Base-by-base conservation (phyloP, 2,113 vertebrate genomes). In the Sapajus apella region DNA sequence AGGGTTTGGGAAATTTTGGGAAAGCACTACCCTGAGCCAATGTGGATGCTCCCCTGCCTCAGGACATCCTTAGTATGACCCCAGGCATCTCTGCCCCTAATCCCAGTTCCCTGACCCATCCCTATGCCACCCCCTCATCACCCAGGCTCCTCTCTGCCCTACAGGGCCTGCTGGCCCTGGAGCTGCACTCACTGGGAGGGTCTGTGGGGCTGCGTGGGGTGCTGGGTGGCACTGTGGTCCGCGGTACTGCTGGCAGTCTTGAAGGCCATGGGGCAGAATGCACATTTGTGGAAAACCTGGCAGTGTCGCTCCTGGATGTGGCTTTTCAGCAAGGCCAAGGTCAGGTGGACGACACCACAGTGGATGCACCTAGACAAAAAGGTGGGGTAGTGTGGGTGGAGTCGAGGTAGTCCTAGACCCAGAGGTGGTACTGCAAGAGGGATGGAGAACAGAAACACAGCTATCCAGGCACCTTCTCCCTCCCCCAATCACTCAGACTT, bases 241-340 rank as follows among this genome's bases (percentile, higher is more conserved):
- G 97, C 97, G 55, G 99, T 99, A 98, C 98, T 99, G 87, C 99
- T 98, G 1, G 99, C 98, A 0, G 99, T 99, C 98, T 99, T 99
- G 98, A 99, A 99, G 98, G 99, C 99, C 98, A 99, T 99, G 0
- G 99, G 99, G 98, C 99, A 99, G 93, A 99, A 98, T 83, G 99
- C 99, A 98, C 99, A 99, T 97, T 99, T 99, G 98, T 99, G 99
- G 98, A 99, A 99, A 96, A 99, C 98, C 97, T 99, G 99, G 92
- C 99, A 99, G 98, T 99, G 99, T 96, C 99, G 99, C 97, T 99
- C 99, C 1, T 99, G 99, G 89, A 99, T 99, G 98, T 99, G 99
- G 96, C 95, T 98, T 98, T 99, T 99, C 94, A 99, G 99, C 98
- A 99, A 98, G 90, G 99, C 98, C 0, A 99, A 97, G 75, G 99